Base-by-base conservation (phyloP, 1,140 invertebrate genomes). In the Brachionus manjavacas region DNA sequence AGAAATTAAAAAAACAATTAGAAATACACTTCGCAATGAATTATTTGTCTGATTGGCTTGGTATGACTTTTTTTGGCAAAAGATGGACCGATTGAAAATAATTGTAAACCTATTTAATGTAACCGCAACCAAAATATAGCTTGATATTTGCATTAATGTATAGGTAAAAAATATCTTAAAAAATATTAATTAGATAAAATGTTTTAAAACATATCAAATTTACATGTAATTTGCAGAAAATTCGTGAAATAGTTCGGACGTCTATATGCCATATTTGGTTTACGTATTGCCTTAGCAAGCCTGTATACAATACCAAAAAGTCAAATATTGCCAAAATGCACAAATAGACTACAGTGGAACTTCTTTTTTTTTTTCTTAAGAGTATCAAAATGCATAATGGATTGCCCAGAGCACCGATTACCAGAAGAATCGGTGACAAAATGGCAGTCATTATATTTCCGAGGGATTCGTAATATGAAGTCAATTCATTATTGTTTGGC, bases 91-190 rank as follows among this genome's bases (percentile, higher is more conserved):
- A 81, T 64, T 81, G 25, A 81, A 81, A 3, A 81, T 81, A 35
- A 81, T 81, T 14, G 52, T 68, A 46, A 81, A 81, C 20, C 79
- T 52, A n/a, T 81, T 81, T 6, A 64, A 14, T 41, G 79, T 81
- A n/a, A 81, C 35, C 12, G 79, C 49, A 20, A 81, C 79, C 25
- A 81, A 11, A 3, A 81, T 81, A 43, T 64, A 81, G 23, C 79
- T 81, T 68, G 79, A 81, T 68, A 68, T 81, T 68, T 81, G 79
- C 79, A 81, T 81, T 14, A 81, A 64, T 20, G 79, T 81, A 68
- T 81, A 81, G 1, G 79, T 81, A 25, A 81, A 43, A 64, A 81
- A 81, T 12, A 81, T 49, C 72, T 76, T 49, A 3, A 46, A 28
- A 76, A 76, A 74, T 20, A 74, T 16, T 11, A 43, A 35, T 35